Evolutionary conservation across 2,888 invertebrate genomes (phyloP).

Genomic region (Biston stratarius): DNA sequence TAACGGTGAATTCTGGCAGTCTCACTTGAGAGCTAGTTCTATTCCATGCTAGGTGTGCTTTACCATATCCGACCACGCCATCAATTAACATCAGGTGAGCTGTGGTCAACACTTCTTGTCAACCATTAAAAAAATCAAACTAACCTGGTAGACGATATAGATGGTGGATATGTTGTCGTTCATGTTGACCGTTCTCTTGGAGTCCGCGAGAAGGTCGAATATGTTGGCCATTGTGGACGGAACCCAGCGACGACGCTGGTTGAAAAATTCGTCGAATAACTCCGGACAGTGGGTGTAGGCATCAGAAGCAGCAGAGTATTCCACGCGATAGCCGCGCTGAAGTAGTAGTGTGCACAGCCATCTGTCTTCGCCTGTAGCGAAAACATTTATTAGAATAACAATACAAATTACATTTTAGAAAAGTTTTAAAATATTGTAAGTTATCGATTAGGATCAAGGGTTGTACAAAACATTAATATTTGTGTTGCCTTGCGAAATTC

Average conservation of each 20-base stretch:
- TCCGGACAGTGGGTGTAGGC: constrained; percentile 98
- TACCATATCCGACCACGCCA: no score
- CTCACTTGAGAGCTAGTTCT: no score
- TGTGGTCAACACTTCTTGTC: no score
- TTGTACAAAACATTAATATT: no score
- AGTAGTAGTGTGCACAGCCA: constrained; percentile 97
- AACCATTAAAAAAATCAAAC: no score
- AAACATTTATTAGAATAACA: not conserved
- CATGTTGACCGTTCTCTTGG: constrained; percentile 91
- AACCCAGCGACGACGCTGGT: constrained; percentile 97
- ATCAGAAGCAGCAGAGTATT: constrained; percentile 98
- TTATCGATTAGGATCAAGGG: no score
- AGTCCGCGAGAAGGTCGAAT: constrained; percentile 93
- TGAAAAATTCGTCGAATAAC: constrained; percentile 96
- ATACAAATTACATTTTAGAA: not conserved
- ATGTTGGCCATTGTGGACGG: constrained; percentile 99
- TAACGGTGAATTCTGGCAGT: no score
- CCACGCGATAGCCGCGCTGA: constrained; percentile 96
- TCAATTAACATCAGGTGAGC: no score
- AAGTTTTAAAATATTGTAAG: not conserved
- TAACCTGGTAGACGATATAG: constrained; percentile 90
- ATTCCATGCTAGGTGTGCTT: no score
- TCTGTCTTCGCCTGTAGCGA: constrained; percentile 93
- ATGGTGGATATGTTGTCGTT: constrained; percentile 96
- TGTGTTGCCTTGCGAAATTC: no score